These are phyloP conservation scores for Halcyon leucocephala DNA, from an alignment of 2,797 vertebrate species.

Conservation along the genomic window DNA sequence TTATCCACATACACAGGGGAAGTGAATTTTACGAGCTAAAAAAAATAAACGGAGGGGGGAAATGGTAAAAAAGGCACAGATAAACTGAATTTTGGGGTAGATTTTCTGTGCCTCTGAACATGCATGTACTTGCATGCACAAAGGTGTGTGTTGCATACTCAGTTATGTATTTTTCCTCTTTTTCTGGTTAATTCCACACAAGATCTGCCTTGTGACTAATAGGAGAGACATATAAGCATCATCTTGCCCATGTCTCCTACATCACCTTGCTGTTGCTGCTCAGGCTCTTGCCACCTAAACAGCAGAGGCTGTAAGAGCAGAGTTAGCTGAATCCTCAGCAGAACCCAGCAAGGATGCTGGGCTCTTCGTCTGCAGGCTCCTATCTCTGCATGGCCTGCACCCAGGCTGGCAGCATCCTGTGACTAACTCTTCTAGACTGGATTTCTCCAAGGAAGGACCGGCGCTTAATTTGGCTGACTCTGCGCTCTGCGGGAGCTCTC, in stretches of 20 bases:
- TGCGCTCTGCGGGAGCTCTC: constrained; percentile 45
- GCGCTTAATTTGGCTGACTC: constrained; percentile 55
- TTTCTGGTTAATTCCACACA: not conserved
- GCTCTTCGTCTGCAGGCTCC: not conserved
- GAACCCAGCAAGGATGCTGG: not conserved
- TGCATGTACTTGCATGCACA: not conserved
- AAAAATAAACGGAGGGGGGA: not conserved
- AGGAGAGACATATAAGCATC: not conserved
- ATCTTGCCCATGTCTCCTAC: fast-evolving
- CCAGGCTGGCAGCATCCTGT: constrained; percentile 52
- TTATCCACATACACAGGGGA: not conserved
- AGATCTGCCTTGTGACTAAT: not conserved
- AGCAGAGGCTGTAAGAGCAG: not conserved
- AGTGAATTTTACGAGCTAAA: not conserved
- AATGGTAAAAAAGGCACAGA: not conserved
- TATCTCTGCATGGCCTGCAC: not conserved
- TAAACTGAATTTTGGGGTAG: not conserved
- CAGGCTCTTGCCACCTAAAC: not conserved
- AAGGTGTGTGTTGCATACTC: fast-evolving
- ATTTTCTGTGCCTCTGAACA: not conserved
- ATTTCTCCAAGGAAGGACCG: constrained; percentile 57
- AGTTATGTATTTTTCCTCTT: not conserved
- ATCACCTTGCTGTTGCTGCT: not conserved
- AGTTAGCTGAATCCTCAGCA: not conserved
- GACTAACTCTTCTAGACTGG: constrained; percentile 55